These are phyloP conservation scores for Blomia tropicalis DNA, from an alignment of 2,888 invertebrate species.

Conservation along the genomic window DNA sequence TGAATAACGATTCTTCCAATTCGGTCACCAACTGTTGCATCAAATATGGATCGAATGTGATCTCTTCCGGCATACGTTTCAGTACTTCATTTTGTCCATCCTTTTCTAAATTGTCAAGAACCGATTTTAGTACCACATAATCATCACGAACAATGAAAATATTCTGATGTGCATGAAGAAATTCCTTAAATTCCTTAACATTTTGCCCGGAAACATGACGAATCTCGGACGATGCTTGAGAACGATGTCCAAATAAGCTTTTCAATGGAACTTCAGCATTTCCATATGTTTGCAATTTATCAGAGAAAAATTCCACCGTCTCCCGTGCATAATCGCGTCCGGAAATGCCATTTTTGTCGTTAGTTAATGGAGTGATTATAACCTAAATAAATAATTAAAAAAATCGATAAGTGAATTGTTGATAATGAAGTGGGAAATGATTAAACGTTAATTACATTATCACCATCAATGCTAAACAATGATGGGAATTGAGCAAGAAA, in stretches of 20 bases:
- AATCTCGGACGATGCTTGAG: conserved; percentile 78
- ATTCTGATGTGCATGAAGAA: conserved; percentile 64
- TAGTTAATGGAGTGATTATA: conserved; percentile 24
- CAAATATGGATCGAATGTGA: conserved; percentile 31
- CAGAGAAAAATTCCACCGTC: conserved; percentile 91
- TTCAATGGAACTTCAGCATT: conserved; percentile 91
- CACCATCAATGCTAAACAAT: conserved; percentile 82
- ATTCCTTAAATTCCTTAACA: conserved; percentile 81
- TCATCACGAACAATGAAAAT: conserved; percentile 66
- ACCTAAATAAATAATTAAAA: conserved; percentile 23
- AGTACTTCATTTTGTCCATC: conserved; percentile 29
- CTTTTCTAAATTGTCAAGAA: conserved; percentile 30
- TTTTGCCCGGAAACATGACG: conserved; percentile 87
- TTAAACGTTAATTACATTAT: conserved; percentile 39
- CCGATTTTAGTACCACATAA: conserved; percentile 54
- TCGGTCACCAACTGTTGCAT: conserved; percentile 31
- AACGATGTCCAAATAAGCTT: conserved; percentile 76
- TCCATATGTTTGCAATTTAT: conserved; percentile 86
- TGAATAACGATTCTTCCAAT: conserved; percentile 26
- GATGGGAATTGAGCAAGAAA: conserved; percentile 92
- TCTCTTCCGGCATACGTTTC: conserved; percentile 30
- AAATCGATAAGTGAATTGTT: too few relatives aligned
- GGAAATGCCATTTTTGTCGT: conserved; percentile 7
- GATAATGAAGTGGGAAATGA: neutral
- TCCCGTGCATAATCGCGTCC: conserved; percentile 71